phyloP scores from a whole-genome alignment of 2,888 invertebrate species.

The Ochlodes sylvanus region DNA sequence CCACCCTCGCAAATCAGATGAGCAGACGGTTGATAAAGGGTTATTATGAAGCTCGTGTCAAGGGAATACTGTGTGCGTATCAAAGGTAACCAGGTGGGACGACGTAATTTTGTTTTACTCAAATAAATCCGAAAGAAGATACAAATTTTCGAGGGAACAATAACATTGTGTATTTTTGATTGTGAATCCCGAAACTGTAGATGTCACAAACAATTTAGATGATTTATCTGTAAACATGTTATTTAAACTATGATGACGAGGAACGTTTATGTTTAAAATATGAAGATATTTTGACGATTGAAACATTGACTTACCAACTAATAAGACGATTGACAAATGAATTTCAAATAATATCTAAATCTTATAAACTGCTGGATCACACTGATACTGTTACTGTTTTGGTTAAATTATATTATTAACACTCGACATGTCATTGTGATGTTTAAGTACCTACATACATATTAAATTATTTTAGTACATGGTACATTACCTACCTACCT shows the following conservation, averaged over 20 bases:
- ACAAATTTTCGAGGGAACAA: conserved; percentile 22
- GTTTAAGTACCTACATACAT: no score
- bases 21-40: conserved; percentile 44
- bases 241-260: not conserved
- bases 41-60: conserved; percentile 42
- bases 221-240: not conserved
- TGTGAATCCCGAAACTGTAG: not conserved
- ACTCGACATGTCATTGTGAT: no score
- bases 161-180: conserved; percentile 19
- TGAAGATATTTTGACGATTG: no score
- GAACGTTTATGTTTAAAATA: no score
- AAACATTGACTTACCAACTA: no score
- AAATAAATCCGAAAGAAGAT: conserved; percentile 30
- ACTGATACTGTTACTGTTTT: no score
- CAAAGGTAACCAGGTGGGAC: conserved; percentile 40
- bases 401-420: no score
- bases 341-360: no score
- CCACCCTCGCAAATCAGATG: conserved; percentile 46
- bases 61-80: conserved; percentile 42
- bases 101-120: conserved; percentile 37
- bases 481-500: no score
- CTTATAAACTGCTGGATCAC: no score
- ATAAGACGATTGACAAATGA: no score
- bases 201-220: not conserved
- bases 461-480: no score